Conservation (phyloP, 2,888 invertebrate species). For the Endotricha flammealis region DNA sequence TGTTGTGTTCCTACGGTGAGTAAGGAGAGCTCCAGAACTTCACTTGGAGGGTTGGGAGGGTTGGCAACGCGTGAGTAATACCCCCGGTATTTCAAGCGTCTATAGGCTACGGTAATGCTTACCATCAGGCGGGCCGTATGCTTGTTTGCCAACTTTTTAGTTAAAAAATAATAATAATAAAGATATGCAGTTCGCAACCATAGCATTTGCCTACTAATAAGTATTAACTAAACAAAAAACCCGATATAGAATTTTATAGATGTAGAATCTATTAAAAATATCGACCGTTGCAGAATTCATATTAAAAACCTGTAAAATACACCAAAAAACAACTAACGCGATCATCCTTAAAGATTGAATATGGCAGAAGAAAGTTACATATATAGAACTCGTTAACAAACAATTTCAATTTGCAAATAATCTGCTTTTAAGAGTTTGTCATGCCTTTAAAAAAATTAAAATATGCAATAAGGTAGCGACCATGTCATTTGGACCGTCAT, state of each 20-base stretch:
- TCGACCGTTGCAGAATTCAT: slow-evolving; percentile 1
- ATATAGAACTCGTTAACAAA: slow-evolving; percentile 9
- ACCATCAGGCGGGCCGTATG: too few relatives aligned
- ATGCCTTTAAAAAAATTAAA: slow-evolving; percentile 18
- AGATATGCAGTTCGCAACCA: too few relatives aligned
- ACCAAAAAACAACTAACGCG: slow-evolving; percentile 5
- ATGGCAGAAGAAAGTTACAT: slow-evolving; percentile 8
- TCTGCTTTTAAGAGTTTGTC: slow-evolving; percentile 11
- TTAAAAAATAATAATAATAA: too few relatives aligned
- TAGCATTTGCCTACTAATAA: not conserved
- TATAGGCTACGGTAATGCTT: too few relatives aligned
- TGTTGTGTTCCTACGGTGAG: too few relatives aligned
- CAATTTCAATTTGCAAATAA: slow-evolving; percentile 15
- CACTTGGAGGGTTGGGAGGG: too few relatives aligned
- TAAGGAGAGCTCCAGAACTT: too few relatives aligned
- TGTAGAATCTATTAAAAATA: slow-evolving; percentile 5
- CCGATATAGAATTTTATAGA: slow-evolving; percentile 3
- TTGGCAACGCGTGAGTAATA: too few relatives aligned
- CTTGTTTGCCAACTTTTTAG: too few relatives aligned
- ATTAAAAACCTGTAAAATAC: slow-evolving; percentile 1
- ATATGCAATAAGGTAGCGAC: slow-evolving; percentile 29
- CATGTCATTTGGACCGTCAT: slow-evolving; percentile 29
- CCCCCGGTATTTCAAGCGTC: too few relatives aligned
- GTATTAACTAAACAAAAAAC: not conserved
- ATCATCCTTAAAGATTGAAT: slow-evolving; percentile 4